Conservation (phyloP, 2,797 vertebrate genomes). For the Pelodytes ibericus region DNA sequence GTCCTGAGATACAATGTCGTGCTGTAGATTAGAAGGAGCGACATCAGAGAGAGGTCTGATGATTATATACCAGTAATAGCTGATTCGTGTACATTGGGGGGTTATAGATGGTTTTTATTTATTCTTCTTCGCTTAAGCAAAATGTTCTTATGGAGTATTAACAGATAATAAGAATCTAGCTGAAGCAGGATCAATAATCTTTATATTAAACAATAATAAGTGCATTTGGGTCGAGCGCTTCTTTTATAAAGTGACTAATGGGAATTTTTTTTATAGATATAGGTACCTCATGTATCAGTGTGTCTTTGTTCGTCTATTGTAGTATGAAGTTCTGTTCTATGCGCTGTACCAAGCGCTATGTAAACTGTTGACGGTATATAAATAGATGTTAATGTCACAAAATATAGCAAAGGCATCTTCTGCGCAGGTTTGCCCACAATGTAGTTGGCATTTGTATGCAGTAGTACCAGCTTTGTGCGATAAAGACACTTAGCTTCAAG, state of each 20-base stretch:
- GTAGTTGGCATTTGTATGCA: constrained; percentile 63
- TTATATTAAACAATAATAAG: constrained; percentile 3
- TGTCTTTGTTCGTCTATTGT: too few species aligned
- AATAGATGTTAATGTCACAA: too few species aligned
- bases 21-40: constrained; percentile 16
- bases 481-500: constrained; percentile 76
- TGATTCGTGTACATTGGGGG: background rate
- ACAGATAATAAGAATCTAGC: constrained; percentile 36
- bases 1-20: constrained; percentile 18
- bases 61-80: constrained; percentile 1
- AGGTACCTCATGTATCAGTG: constrained; percentile 9
- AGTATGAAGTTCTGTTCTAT: too few species aligned
- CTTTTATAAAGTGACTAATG: constrained; percentile 32
- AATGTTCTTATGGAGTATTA: constrained; percentile 36
- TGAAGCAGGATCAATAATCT: constrained; percentile 24
- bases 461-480: constrained; percentile 63
- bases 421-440: constrained; percentile 65
- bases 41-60: background rate
- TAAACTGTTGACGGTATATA: too few species aligned
- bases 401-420: constrained; percentile 34
- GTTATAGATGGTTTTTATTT: constrained; percentile 66
- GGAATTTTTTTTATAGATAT: constrained; percentile 32
- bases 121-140: constrained; percentile 10
- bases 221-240: constrained; percentile 16
- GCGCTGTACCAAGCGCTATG: too few species aligned